Conservation (phyloP, 2,113 vertebrate species). For the Halcyon senegalensis region DNA sequence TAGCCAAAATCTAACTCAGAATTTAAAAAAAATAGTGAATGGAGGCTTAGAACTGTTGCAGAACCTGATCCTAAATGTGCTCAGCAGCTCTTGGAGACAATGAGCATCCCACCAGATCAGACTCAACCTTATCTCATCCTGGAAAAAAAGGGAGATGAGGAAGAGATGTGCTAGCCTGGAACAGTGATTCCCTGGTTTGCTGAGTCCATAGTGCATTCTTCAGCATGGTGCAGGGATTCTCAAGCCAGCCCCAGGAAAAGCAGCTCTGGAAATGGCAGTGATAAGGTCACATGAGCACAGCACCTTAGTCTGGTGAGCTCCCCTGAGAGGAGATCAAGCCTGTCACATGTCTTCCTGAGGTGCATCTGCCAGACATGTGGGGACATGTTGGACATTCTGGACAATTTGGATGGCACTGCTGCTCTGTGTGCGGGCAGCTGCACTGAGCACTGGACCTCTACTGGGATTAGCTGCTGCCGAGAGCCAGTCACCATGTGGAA, state of each 20-base stretch:
- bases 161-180: background rate
- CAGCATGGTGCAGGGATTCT: background rate
- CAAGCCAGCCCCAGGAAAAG: background rate
- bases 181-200: background rate
- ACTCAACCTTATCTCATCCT: background rate
- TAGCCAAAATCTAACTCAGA: background rate
- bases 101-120: background rate
- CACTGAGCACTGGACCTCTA: background rate
- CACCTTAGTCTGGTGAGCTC: background rate
- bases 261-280: background rate
- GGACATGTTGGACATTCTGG: background rate
- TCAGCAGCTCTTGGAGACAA: background rate
- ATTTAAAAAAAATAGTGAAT: background rate
- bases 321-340: accelerated
- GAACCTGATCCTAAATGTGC: background rate
- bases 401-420: background rate
- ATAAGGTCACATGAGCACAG: accelerated
- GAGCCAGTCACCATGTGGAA: accelerated
- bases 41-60: background rate
- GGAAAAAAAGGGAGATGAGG: background rate
- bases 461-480: accelerated
- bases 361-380: accelerated
- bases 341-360: accelerated
- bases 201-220: background rate
- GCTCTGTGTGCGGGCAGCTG: accelerated